Evolutionary conservation across 2,888 invertebrate species (phyloP).

Genomic region (Cephus pygmeus): DNA sequence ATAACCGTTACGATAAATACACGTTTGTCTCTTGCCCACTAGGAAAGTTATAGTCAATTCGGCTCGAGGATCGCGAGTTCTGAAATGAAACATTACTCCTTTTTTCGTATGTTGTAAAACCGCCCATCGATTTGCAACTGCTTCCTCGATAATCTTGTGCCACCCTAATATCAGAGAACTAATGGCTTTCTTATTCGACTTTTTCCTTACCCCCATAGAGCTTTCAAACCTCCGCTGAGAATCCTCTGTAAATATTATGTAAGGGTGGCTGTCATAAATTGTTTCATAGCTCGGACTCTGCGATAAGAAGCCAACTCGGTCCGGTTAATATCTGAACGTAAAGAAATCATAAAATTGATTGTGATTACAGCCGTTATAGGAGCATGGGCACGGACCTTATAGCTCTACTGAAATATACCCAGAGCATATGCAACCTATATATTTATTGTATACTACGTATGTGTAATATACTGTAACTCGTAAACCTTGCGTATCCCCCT

Average conservation of each 20-base stretch:
- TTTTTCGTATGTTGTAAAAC: background rate
- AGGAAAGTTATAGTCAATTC: background rate
- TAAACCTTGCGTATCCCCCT: constrained; percentile 5
- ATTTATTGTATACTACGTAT: background rate
- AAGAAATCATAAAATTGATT: constrained; percentile 31
- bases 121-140: background rate
- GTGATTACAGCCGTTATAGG: constrained; percentile 23
- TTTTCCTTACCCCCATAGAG: background rate
- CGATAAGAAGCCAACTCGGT: constrained; percentile 21
- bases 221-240: background rate
- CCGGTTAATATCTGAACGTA: constrained; percentile 13
- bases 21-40: background rate
- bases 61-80: background rate
- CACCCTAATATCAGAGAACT: background rate
- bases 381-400: background rate
- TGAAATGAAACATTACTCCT: background rate
- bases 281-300: background rate
- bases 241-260: background rate
- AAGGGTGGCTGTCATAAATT: constrained; percentile 9
- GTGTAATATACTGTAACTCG: background rate
- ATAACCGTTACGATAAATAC: background rate
- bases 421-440: background rate
- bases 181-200: background rate
- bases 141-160: background rate
- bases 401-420: background rate